A percentile compares a stretch with the other conserved stretches of the same genome.
These are phyloP conservation scores for Piezodorus guildinii DNA, from an alignment of 1,140 invertebrate genomes.

Conservation along the genomic window DNA sequence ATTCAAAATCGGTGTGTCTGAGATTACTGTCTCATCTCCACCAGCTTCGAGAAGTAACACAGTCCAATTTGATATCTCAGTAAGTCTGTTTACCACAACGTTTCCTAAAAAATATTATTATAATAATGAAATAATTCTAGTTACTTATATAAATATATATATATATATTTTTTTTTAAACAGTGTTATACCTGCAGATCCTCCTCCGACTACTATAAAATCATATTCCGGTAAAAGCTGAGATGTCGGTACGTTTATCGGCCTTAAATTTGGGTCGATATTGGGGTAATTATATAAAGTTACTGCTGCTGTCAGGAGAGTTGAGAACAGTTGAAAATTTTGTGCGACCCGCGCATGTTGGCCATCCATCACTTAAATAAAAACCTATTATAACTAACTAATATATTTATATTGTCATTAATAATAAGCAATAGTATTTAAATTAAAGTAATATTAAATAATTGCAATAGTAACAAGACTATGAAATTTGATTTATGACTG, in stretches of 20 bases:
- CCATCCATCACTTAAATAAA: background rate
- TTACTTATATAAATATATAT: too few relatives aligned
- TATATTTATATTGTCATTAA: too few relatives aligned
- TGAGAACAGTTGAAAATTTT: background rate
- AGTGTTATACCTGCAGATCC: conserved; percentile 65
- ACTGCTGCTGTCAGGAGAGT: conserved; percentile 63
- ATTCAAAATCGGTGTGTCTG: conserved; percentile 73
- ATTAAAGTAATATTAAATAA: too few relatives aligned
- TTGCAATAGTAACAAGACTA: too few relatives aligned
- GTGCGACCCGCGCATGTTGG: background rate
- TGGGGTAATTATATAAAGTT: conserved; percentile 68
- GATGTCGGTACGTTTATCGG: conserved; percentile 42
- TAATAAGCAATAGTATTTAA: too few relatives aligned
- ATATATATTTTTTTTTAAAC: too few relatives aligned
- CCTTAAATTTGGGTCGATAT: conserved; percentile 63
- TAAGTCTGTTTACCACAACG: conserved; percentile 73
- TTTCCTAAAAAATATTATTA: too few relatives aligned
- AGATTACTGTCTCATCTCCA: conserved; percentile 76
- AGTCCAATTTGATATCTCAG: conserved; percentile 63
- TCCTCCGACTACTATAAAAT: conserved; percentile 78
- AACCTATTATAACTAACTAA: too few relatives aligned
- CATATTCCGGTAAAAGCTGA: conserved; percentile 53
- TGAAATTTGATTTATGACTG: too few relatives aligned
- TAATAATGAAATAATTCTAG: too few relatives aligned
- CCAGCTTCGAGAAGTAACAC: conserved; percentile 81